Percentiles rank a stretch among this genome's conserved stretches.
Conservation (phyloP, 2,888 invertebrate genomes). For the Xanthia icteritia region DNA sequence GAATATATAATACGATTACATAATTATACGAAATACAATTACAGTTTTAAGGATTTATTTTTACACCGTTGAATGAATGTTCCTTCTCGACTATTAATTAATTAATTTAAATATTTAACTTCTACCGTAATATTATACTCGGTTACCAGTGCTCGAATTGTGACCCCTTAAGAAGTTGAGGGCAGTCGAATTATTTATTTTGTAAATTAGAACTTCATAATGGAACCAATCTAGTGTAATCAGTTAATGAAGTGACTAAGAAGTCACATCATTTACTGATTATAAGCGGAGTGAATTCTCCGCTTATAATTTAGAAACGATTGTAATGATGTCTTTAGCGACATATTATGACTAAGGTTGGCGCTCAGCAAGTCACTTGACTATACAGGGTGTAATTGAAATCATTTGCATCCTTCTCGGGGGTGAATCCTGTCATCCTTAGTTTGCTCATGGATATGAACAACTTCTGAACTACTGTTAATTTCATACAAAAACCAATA, state of each 20-base stretch:
- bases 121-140: not conserved
- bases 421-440: not conserved
- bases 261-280: no score
- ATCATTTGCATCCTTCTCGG: not conserved
- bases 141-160: conserved; percentile 19
- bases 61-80: conserved; percentile 16
- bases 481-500: not conserved
- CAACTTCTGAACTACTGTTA: not conserved
- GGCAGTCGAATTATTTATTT: not conserved
- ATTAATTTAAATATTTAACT: conserved; percentile 7
- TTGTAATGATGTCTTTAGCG: not conserved
- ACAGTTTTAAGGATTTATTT: not conserved
- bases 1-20: not conserved
- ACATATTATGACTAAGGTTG: not conserved
- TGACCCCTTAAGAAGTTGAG: not conserved
- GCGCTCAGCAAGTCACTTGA: not conserved
- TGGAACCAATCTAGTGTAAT: not conserved
- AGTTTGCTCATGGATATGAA: not conserved
- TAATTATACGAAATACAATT: not conserved
- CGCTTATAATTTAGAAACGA: not conserved
- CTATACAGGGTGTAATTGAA: not conserved
- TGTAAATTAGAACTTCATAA: not conserved
- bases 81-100: not conserved
- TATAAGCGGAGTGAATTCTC: no score
- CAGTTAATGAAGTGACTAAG: not conserved